These are phyloP conservation scores for Eptesicus fuscus DNA, from an alignment of 2,113 vertebrate genomes.

Conservation along the genomic window DNA sequence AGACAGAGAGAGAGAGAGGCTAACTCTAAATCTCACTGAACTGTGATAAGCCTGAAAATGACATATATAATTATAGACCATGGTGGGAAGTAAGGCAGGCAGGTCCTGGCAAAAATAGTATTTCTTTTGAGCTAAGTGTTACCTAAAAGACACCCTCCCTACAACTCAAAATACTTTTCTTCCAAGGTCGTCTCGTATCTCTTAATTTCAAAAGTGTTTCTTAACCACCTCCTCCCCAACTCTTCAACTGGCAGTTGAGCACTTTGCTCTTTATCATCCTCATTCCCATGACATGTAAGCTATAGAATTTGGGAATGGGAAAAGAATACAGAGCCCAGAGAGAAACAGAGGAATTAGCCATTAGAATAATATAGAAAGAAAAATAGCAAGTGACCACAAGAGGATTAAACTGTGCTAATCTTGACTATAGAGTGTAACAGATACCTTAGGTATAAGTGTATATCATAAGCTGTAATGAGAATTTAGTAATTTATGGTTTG, in stretches of 20 bases:
- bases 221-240: not conserved
- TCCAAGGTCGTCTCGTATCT: not conserved
- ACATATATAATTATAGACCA: not conserved
- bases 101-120: not conserved
- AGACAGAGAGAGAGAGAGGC: not conserved
- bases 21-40: not conserved
- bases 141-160: not conserved
- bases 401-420: not conserved
- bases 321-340: not conserved
- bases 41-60: not conserved
- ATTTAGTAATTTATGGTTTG: constrained; percentile 15
- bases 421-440: not conserved
- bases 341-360: not conserved
- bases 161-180: not conserved
- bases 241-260: not conserved
- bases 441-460: not conserved
- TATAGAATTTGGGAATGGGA: not conserved
- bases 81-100: not conserved
- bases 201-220: constrained; percentile 27
- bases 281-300: not conserved
- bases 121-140: constrained; percentile 14
- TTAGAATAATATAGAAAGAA: not conserved
- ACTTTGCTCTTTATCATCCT: not conserved
- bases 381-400: not conserved
- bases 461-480: not conserved